Evolutionary conservation across 1,140 invertebrate species (phyloP), one percentile per base, ranked within the genome.

Genomic region (Zaprionus taronus): DNA sequence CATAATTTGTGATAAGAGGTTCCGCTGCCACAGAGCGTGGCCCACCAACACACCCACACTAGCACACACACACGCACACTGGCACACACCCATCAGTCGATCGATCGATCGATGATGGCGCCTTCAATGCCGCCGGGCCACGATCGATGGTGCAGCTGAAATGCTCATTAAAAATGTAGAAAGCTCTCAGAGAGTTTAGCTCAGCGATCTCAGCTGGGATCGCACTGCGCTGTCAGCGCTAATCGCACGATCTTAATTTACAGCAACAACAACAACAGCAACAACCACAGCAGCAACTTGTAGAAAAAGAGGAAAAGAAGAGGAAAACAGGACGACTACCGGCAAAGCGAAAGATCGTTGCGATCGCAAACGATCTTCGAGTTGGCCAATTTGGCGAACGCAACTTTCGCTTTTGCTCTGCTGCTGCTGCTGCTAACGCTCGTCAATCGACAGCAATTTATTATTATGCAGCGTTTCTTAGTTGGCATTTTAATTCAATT

Each of bases 171-270:
- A 89, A 89, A 89, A 89, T 89, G 84, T 89, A 89, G 84, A 89
- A 89, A 89, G 84, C 84, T 84, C 84, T 84, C 73, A 66, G 62
- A 79, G 67, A 78, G 61, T 62, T 79, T 47, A 47, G 41, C 41
- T 47, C 41, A 60, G 65, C 81, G 57, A 68, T 71, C 56, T 67
- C 57, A 41, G 69, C 63, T 66, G 57, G 55, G 61, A 81, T 82
- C 64, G 68, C 44, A 47, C n/a, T 47, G 53, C 63, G 72, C 80
- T 85, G 83, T 87, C 81, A 89, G 81, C 84, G 84, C 79, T 89
- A 90, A 89, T 89, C 84, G 84, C 84, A 89, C 81, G 85, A 89
- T 89, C 84, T 89, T 89, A 89, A 89, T 89, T 89, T 90, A 89
- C 84, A 84, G 84, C 83, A 86, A 86, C 79, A 80, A 82, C 62